Evolutionary conservation across 1,140 invertebrate species (phyloP), one percentile per base, ranked within the genome.

Genomic region (Chymomyza costata): DNA sequence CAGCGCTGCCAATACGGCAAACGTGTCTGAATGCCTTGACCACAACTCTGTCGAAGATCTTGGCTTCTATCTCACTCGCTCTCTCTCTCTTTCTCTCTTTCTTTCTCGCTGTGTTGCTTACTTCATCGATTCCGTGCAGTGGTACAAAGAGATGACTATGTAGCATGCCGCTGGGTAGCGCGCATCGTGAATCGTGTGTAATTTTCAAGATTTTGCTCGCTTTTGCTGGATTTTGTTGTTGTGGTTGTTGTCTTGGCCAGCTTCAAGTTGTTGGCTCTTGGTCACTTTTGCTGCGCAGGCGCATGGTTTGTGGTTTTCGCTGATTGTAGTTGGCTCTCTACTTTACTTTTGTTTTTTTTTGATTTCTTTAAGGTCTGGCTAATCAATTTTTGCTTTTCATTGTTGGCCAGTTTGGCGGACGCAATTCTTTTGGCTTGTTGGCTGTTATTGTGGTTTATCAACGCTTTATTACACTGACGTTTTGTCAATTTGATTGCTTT

Each of bases 401-500:
- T 62, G 67, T 56, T 58, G 11, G 11, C 37, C 52, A n/a, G n/a
- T n/a, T n/a, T n/a, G n/a, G n/a, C n/a, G n/a, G n/a, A n/a, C n/a
- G n/a, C n/a, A 34, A 31, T 46, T 16, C 40, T 51, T 52, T 45
- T 40, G 19, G 47, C 16, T 25, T n/a, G n/a, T n/a, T n/a, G n/a
- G n/a, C n/a, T n/a, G n/a, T n/a, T n/a, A 34, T 37, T 61, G 76
- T 64, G 70, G 76, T 82, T 82, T 82, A 78, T 82, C 78, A 82
- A 73, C 78, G 78, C 78, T 73, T 82, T 76, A 82, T 82, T 82
- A 66, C 56, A 68, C 62, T 82, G 78, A 82, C 78, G 65, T 78
- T 82, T 78, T 82, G 78, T 82, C 78, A 82, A 82, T 73, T 82
- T 82, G 78, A 82, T 82, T 82, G 78, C 71, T 65, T 71, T 71